phyloP scores from a whole-genome alignment of 2,797 vertebrate species.

The Onychomys torridus region DNA sequence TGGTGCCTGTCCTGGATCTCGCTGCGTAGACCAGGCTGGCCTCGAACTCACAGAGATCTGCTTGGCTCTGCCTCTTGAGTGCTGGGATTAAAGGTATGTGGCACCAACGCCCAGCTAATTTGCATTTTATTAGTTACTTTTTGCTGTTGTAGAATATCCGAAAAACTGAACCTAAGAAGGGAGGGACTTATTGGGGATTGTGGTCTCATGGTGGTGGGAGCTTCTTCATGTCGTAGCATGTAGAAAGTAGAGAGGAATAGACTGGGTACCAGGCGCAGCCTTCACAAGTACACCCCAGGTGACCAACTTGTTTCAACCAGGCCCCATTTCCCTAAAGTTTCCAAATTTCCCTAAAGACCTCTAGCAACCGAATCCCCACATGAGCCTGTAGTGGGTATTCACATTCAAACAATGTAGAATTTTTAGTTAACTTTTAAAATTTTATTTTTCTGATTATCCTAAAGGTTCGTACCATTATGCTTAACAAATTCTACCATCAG shows the following conservation, averaged over 20 bases:
- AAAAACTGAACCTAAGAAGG: neutral
- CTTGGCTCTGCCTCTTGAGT: too few relatives aligned
- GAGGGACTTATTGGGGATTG: neutral
- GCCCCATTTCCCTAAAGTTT: neutral
- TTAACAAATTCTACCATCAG: slow-evolving; percentile 10
- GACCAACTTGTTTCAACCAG: neutral
- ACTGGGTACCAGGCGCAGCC: neutral
- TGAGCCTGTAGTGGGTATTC: neutral
- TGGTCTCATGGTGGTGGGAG: neutral
- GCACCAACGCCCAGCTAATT: too few relatives aligned
- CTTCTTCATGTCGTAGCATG: neutral
- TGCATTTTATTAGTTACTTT: neutral
- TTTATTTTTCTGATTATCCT: neutral
- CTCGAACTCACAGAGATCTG: too few relatives aligned
- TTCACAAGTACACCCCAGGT: neutral
- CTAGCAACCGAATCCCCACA: neutral
- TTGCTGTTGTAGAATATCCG: neutral
- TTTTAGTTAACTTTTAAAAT: neutral
- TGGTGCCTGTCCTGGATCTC: too few relatives aligned
- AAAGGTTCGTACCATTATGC: neutral
- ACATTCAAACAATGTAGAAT: neutral
- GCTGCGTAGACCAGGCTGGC: too few relatives aligned
- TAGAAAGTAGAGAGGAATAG: neutral
- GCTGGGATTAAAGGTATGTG: too few relatives aligned
- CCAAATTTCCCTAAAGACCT: neutral